phyloP scores from a whole-genome alignment of 2,113 vertebrate genomes.

The Tringa solitaria region DNA sequence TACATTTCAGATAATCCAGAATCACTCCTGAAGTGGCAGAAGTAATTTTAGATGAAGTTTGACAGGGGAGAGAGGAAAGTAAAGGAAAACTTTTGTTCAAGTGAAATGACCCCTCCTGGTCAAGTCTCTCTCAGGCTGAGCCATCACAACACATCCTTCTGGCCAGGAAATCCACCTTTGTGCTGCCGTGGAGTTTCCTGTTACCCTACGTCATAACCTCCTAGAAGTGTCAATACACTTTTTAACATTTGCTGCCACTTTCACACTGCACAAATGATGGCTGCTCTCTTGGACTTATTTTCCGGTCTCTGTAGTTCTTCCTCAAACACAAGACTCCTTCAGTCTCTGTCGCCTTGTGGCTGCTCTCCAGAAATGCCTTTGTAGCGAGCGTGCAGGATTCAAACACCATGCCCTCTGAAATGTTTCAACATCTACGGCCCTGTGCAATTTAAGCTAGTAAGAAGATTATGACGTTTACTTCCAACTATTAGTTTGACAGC shows the following conservation, averaged over 20 bases:
- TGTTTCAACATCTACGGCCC: not conserved
- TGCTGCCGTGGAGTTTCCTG: not conserved
- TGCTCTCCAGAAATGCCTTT: not conserved
- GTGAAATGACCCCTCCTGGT: not conserved
- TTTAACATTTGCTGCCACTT: fast-evolving
- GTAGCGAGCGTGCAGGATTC: fast-evolving
- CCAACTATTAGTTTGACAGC: not conserved
- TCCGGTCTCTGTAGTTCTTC: not conserved
- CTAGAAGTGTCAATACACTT: not conserved
- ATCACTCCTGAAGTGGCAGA: slow-evolving; percentile 10
- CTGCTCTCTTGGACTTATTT: not conserved
- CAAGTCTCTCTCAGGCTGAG: not conserved
- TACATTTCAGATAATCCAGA: slow-evolving; percentile 53
- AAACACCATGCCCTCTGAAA: not conserved
- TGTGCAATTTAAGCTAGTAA: not conserved
- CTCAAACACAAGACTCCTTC: not conserved
- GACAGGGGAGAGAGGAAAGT: not conserved
- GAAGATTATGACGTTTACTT: not conserved
- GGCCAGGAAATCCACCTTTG: not conserved
- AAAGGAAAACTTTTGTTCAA: slow-evolving; percentile 2
- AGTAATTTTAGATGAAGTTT: not conserved
- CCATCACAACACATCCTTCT: not conserved
- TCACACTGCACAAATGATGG: fast-evolving
- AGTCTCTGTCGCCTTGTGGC: not conserved
- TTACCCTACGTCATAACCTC: not conserved